These are phyloP conservation scores for Ormia ochracea DNA, from an alignment of 2,888 invertebrate species.

Conservation along the genomic window DNA sequence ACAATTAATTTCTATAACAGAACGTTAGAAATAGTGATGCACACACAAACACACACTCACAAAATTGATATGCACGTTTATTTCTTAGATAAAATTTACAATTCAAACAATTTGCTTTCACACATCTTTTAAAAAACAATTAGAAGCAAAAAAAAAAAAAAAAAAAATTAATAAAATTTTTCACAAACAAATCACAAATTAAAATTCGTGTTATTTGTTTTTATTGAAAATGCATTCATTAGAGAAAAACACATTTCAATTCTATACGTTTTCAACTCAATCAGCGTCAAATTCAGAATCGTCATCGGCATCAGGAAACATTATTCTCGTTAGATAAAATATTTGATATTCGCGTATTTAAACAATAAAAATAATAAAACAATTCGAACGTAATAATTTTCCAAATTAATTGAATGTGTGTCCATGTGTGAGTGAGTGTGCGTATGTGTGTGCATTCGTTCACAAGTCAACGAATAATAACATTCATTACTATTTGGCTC, in stretches of 20 bases:
- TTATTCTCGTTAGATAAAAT: not conserved
- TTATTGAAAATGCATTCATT: constrained; percentile 31
- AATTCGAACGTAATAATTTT: constrained; percentile 6
- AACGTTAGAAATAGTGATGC: not conserved
- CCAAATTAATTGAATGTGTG: not conserved
- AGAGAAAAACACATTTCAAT: not conserved
- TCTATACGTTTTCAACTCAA: constrained; percentile 21
- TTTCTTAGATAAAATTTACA: not conserved
- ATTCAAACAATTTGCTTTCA: not conserved
- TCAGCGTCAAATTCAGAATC: constrained; percentile 12
- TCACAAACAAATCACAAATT: constrained; percentile 45
- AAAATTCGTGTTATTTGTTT: not conserved
- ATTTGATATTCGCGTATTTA: not conserved
- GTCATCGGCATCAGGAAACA: not conserved
- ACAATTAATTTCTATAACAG: not conserved
- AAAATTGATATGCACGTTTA: not conserved
- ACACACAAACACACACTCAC: not conserved
- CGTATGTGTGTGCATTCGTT: not conserved
- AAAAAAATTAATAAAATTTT: constrained; percentile 21
- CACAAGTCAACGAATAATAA: constrained; percentile 11
- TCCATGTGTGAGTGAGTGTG: not conserved
- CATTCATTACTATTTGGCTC: not conserved
- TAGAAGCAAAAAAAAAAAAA: not conserved
- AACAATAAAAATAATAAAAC: not conserved
- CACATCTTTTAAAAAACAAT: constrained; percentile 10